Conservation (phyloP, 2,797 vertebrate species). For the Yasuhikotakia modesta region DNA sequence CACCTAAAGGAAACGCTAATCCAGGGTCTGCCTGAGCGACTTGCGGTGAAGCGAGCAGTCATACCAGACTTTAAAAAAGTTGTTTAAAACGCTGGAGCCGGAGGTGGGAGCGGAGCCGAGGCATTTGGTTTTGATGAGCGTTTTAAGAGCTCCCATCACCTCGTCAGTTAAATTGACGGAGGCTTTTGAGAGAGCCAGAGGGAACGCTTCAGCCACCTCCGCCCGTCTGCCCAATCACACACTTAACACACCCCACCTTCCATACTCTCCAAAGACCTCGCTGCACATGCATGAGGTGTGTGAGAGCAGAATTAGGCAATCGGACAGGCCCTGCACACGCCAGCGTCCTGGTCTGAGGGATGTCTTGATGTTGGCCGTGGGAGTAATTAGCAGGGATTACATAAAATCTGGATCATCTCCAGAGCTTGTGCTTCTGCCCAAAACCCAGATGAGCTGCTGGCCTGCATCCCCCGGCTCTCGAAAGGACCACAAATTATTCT, state of each 20-base stretch:
- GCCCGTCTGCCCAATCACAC: constrained; percentile 43
- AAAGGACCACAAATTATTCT: constrained; percentile 62
- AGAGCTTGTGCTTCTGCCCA: constrained; percentile 69
- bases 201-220: constrained; percentile 41
- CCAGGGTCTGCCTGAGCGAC: constrained; percentile 8
- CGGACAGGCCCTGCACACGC: constrained; percentile 60
- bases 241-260: constrained; percentile 35
- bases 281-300: constrained; percentile 60
- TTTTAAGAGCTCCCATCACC: constrained; percentile 62
- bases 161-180: constrained; percentile 59
- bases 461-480: constrained; percentile 60
- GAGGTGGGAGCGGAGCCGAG: constrained; percentile 53
- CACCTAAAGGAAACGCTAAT: constrained; percentile 9
- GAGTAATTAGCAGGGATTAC: constrained; percentile 79
- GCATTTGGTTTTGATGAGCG: constrained; percentile 58
- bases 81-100: background rate
- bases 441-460: constrained; percentile 70
- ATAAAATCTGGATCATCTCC: constrained; percentile 67
- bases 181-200: constrained; percentile 54
- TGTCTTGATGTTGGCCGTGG: constrained; percentile 70
- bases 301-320: constrained; percentile 66
- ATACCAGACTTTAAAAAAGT: background rate
- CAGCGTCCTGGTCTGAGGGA: constrained; percentile 58
- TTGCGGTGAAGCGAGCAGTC: constrained; percentile 10
- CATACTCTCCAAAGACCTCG: constrained; percentile 61